phyloP scores from a whole-genome alignment of 1,140 invertebrate species.

The Cotesia glomerata region DNA sequence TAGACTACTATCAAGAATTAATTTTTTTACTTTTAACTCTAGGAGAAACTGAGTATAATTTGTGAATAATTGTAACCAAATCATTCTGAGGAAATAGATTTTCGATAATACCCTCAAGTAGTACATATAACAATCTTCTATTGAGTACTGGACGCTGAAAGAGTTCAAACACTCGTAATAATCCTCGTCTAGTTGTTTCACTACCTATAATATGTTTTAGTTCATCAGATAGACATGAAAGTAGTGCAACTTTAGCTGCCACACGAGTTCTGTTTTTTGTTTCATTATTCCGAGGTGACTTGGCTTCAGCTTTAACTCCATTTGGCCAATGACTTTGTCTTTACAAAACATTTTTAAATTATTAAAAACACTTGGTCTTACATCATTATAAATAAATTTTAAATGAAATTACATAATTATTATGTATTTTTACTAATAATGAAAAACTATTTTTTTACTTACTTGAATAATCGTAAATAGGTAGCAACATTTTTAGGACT shows the following conservation, averaged over 20 bases:
- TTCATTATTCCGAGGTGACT: conserved; percentile 71
- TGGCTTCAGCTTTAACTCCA: conserved; percentile 70
- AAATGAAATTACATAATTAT: no score
- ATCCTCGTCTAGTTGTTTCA: conserved; percentile 85
- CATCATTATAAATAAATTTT: conserved; percentile 1
- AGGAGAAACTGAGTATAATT: conserved; percentile 70
- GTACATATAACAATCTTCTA: conserved; percentile 83
- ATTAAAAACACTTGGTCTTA: conserved; percentile 15
- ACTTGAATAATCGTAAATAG: conserved; percentile 88
- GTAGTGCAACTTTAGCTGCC: conserved; percentile 82
- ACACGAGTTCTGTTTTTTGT: conserved; percentile 82
- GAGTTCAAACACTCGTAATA: conserved; percentile 87
- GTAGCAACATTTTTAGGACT: conserved; percentile 89
- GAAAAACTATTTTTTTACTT: conserved; percentile 44
- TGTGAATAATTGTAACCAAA: conserved; percentile 69
- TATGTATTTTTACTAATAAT: no score
- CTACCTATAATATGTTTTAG: conserved; percentile 89
- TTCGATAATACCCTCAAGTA: conserved; percentile 81
- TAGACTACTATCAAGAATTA: conserved; percentile 47
- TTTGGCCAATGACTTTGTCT: conserved; percentile 84
- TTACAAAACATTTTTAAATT: conserved; percentile 34
- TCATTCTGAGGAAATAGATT: conserved; percentile 79
- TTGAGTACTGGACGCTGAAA: conserved; percentile 88
- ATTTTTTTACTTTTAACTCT: conserved; percentile 53
- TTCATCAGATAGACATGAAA: conserved; percentile 82